Evolutionary conservation across 2,888 invertebrate species (phyloP).

Genomic region (Cataglyphis livida): DNA sequence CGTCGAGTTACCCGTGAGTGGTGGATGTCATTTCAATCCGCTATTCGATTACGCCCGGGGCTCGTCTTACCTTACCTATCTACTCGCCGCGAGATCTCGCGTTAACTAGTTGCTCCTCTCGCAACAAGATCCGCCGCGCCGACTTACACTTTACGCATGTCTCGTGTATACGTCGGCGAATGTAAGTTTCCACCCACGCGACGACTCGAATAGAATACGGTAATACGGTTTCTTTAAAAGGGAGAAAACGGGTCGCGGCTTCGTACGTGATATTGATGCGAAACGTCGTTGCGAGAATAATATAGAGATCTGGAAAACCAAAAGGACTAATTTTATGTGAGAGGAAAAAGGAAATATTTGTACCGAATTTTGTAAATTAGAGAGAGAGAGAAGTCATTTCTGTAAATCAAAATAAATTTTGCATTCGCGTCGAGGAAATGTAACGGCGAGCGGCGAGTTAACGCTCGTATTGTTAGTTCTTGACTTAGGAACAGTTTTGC

Average conservation of each 20-base stretch:
- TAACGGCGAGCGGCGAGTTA: neutral
- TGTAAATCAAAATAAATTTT: neutral
- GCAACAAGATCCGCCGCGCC: conserved; percentile 34
- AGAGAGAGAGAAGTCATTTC: conserved; percentile 8
- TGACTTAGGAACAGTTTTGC: neutral
- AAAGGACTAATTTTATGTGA: conserved; percentile 6
- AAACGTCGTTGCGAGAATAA: neutral
- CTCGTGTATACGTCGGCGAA: neutral
- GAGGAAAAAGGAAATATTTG: neutral
- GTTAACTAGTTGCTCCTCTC: conserved; percentile 72
- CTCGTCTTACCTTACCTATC: conserved; percentile 58
- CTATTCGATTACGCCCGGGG: conserved; percentile 78
- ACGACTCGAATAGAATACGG: conserved; percentile 30
- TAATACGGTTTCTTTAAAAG: conserved; percentile 20
- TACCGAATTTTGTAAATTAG: neutral
- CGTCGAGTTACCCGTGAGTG: conserved; percentile 77
- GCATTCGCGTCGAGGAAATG: neutral
- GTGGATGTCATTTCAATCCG: conserved; percentile 81
- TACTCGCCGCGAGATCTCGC: conserved; percentile 58
- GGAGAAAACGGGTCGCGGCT: neutral
- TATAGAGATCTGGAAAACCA: neutral
- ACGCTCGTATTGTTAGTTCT: neutral
- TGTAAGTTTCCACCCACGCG: conserved; percentile 32
- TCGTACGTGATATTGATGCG: conserved; percentile 22
- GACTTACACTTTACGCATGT: conserved; percentile 30